phyloP scores from a whole-genome alignment of 2,797 vertebrate genomes.

The Tauraco hartlaubi region DNA sequence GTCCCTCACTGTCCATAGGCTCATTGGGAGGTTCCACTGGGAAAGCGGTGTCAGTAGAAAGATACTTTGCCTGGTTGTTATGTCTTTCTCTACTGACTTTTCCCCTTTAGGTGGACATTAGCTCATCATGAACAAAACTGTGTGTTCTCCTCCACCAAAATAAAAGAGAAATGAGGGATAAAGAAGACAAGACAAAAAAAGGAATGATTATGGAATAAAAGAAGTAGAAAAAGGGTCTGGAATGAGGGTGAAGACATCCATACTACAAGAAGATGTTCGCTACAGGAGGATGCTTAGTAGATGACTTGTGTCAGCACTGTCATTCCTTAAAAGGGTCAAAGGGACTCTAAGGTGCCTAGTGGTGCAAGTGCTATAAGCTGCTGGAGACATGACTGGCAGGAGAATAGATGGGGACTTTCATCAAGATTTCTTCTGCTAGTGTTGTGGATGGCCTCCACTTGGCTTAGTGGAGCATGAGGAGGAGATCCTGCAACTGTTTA shows the following conservation, averaged over 20 bases:
- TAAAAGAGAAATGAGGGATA: background rate
- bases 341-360: background rate
- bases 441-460: background rate
- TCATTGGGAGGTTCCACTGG: background rate
- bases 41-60: background rate
- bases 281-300: background rate
- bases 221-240: background rate
- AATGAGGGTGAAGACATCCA: background rate
- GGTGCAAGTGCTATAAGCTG: fast-evolving
- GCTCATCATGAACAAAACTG: background rate
- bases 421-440: background rate
- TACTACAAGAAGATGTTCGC: background rate
- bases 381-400: background rate
- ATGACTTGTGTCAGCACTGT: background rate
- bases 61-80: background rate
- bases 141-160: background rate
- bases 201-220: background rate
- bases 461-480: background rate
- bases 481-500: background rate
- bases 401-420: background rate
- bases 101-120: background rate
- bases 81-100: background rate
- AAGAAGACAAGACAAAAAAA: background rate
- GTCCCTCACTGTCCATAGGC: background rate
- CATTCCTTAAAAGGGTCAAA: background rate